Evolutionary conservation across 2,797 vertebrate genomes (phyloP).

Genomic region (Pangasius mekongensis): DNA sequence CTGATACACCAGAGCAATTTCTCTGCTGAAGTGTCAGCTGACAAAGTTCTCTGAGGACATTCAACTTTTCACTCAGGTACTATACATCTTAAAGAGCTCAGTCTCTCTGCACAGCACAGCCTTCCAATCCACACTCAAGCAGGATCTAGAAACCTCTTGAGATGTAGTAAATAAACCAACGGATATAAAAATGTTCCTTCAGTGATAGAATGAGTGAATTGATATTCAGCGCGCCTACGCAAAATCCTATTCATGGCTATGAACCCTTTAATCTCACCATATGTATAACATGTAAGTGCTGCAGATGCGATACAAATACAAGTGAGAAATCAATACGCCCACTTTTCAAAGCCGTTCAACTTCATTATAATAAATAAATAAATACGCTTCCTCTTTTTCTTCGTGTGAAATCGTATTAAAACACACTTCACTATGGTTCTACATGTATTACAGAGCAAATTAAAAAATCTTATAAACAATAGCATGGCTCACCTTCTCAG

Average conservation of each 20-base stretch:
- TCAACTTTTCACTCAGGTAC: conserved; percentile 33
- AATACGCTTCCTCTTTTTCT: conserved; percentile 46
- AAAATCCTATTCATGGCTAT: not conserved
- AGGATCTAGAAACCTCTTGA: not conserved
- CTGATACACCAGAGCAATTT: not conserved
- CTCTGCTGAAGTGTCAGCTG: conserved; percentile 13
- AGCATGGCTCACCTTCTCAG: conserved; percentile 67
- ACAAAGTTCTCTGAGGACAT: conserved; percentile 29
- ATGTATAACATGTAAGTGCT: not conserved
- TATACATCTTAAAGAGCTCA: not conserved
- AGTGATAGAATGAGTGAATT: conserved; percentile 1
- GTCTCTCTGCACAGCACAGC: not conserved
- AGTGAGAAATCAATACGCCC: conserved; percentile 61
- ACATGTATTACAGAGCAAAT: not conserved
- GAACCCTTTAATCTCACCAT: not conserved
- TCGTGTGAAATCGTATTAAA: not conserved
- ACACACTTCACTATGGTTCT: not conserved
- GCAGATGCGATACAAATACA: conserved; percentile 29
- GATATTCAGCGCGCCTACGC: not conserved
- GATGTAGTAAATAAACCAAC: not conserved
- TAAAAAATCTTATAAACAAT: not conserved
- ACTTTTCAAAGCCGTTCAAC: conserved; percentile 67
- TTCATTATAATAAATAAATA: conserved; percentile 63
- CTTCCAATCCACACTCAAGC: not conserved
- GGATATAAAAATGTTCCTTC: not conserved